A percentile compares a stretch with the other conserved stretches of the same genome.
Conservation (phyloP, 2,113 vertebrate genomes). For the Gymnogyps californianus region DNA sequence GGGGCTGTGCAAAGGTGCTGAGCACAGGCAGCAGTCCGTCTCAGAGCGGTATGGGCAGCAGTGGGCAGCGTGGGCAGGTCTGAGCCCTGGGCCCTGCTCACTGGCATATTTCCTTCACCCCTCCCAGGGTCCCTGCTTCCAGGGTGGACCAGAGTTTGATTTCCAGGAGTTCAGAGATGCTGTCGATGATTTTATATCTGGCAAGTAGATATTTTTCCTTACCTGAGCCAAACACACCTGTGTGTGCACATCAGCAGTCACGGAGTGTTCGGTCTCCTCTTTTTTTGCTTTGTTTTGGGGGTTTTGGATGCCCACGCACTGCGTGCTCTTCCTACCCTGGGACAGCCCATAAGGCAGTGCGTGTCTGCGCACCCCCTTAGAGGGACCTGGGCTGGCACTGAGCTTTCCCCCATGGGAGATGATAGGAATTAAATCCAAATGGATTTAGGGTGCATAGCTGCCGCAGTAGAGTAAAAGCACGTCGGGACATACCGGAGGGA, state of each 20-base stretch:
- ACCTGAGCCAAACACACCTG: neutral
- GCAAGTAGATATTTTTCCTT: conserved; percentile 68
- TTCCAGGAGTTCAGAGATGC: conserved; percentile 82
- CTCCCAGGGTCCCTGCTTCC: conserved; percentile 66
- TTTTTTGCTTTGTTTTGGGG: neutral
- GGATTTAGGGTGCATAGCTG: neutral
- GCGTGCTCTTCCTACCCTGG: fast-evolving
- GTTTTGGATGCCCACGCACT: neutral
- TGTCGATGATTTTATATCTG: conserved; percentile 77
- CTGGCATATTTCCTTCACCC: neutral
- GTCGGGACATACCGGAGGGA: fast-evolving
- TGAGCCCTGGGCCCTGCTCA: neutral
- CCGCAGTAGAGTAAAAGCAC: fast-evolving
- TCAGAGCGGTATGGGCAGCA: neutral
- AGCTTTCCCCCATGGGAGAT: neutral
- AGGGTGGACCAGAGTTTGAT: conserved; percentile 56
- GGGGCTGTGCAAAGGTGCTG: neutral
- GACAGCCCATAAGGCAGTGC: neutral
- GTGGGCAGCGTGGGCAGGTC: neutral
- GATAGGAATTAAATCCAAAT: neutral
- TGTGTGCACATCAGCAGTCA: fast-evolving
- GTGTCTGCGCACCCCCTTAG: fast-evolving
- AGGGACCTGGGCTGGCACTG: neutral
- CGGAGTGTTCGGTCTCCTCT: fast-evolving
- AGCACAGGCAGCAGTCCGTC: neutral